phyloP scores from a whole-genome alignment of 30 jellyfish, hydroid and myxozoan genomes.

The Mastigias papua region DNA sequence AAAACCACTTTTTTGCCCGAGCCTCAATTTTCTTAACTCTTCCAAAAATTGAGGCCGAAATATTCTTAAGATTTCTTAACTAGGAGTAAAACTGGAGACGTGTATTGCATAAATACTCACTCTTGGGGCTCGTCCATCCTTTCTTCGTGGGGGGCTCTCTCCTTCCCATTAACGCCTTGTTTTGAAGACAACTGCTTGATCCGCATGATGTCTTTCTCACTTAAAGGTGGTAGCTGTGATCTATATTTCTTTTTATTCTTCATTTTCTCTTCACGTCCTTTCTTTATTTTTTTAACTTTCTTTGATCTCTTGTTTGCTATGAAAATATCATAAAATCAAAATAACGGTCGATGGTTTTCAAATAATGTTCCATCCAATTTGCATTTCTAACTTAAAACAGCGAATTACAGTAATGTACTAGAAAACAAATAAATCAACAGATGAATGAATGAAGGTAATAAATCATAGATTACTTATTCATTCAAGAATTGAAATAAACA shows the following conservation, averaged over 20 bases:
- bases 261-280: constrained; percentile 54
- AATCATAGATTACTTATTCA: no score
- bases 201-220: constrained; percentile 53
- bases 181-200: constrained; percentile 45
- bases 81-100: no score
- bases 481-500: no score
- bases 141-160: constrained; percentile 29
- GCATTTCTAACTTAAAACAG: background rate
- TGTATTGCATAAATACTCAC: constrained; percentile 29
- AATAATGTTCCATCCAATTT: background rate
- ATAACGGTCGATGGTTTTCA: background rate
- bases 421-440: no score
- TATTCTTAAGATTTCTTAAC: no score
- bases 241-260: constrained; percentile 51
- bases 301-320: constrained; percentile 45
- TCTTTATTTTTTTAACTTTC: constrained; percentile 56
- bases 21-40: no score
- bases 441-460: background rate
- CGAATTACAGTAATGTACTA: no score
- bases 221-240: constrained; percentile 62
- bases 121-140: constrained; percentile 60
- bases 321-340: background rate
- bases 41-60: no score
- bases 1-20: no score
- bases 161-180: constrained; percentile 20